Conservation (phyloP, 2,113 vertebrate species). For the Trachemys scripta region DNA sequence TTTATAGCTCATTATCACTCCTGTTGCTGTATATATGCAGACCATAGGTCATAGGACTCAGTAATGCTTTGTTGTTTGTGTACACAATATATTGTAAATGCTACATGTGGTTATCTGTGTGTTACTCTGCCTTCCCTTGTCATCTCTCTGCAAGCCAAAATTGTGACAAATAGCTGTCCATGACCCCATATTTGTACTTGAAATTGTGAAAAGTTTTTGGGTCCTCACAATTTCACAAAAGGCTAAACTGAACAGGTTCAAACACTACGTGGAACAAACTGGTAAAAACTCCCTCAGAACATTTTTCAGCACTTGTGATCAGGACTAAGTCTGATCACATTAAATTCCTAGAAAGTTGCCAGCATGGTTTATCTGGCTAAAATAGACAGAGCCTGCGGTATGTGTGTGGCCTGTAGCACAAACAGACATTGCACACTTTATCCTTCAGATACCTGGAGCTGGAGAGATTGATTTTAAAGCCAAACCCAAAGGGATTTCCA, state of each 20-base stretch:
- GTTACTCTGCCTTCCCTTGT: neutral
- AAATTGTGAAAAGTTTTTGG: neutral
- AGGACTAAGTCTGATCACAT: neutral
- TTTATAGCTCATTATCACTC: neutral
- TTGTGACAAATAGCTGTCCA: neutral
- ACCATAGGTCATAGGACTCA: neutral
- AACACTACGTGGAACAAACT: neutral
- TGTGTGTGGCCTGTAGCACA: neutral
- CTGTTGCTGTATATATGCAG: neutral
- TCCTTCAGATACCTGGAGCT: neutral
- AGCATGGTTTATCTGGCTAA: neutral
- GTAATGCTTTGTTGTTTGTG: neutral
- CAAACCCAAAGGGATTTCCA: neutral
- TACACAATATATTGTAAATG: neutral
- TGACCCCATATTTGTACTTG: neutral
- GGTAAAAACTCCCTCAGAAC: neutral
- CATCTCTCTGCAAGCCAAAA: neutral
- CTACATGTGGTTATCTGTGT: neutral
- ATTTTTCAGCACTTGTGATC: neutral
- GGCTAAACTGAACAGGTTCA: neutral
- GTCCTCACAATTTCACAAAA: neutral
- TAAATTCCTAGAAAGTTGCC: neutral
- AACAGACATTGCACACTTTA: neutral
- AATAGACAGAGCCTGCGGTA: neutral
- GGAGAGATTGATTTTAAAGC: neutral